phyloP scores from a whole-genome alignment of 2,113 vertebrate species.

The Microtus oregoni region DNA sequence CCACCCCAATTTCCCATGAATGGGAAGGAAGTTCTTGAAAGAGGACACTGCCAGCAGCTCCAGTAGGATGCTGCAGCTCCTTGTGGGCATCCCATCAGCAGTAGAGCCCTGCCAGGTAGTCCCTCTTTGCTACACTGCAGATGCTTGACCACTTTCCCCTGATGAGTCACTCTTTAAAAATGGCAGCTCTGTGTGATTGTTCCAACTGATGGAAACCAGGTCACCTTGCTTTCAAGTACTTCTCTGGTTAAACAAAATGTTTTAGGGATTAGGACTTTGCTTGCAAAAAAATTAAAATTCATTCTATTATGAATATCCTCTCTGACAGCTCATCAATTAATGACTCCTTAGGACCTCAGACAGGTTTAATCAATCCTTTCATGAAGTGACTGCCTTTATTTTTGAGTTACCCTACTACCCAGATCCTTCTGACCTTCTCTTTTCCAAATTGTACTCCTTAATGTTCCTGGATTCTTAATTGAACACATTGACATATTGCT shows the following conservation, averaged over 20 bases:
- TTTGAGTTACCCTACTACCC: not conserved
- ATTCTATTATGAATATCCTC: slow-evolving; percentile 6
- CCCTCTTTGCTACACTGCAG: not conserved
- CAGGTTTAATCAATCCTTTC: slow-evolving; percentile 1
- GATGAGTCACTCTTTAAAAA: slow-evolving; percentile 62
- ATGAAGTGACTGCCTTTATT: not conserved
- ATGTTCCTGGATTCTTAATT: not conserved
- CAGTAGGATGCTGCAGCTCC: not conserved
- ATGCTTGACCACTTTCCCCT: slow-evolving; percentile 5
- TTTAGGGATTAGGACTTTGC: slow-evolving; percentile 56
- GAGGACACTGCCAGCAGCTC: not conserved
- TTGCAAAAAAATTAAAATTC: slow-evolving; percentile 60
- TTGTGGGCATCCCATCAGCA: not conserved
- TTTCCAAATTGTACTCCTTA: not conserved
- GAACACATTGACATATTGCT: not conserved
- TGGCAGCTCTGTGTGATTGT: slow-evolving; percentile 39
- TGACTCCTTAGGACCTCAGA: not conserved
- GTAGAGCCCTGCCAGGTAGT: not conserved
- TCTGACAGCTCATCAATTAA: slow-evolving; percentile 30
- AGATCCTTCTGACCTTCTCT: not conserved
- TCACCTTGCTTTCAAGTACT: slow-evolving; percentile 56
- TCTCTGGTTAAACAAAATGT: not conserved
- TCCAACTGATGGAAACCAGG: slow-evolving; percentile 10
- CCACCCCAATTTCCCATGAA: not conserved
- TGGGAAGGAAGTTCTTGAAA: not conserved